phyloP scores from a whole-genome alignment of 2,888 invertebrate species.

The Phyllotreta cruciferae region DNA sequence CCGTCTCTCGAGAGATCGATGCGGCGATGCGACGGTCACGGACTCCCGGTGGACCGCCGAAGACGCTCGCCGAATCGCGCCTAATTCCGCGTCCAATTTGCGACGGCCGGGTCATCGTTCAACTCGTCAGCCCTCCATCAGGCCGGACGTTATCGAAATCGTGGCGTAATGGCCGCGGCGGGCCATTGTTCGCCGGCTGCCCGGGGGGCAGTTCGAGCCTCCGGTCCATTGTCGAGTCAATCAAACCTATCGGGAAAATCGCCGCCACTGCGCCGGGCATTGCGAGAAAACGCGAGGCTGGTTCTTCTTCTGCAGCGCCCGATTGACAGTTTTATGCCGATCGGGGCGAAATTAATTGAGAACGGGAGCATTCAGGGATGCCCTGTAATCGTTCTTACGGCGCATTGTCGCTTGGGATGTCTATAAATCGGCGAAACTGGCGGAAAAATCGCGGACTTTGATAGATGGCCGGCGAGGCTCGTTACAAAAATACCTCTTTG shows the following conservation, averaged over 20 bases:
- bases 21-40: constrained; percentile 12
- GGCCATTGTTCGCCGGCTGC: constrained; percentile 54
- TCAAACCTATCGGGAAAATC: constrained; percentile 46
- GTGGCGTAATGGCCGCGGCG: constrained; percentile 54
- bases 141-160: constrained; percentile 46
- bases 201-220: constrained; percentile 53
- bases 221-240: constrained; percentile 58
- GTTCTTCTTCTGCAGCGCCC: not conserved
- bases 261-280: constrained; percentile 34
- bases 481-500: constrained; percentile 54
- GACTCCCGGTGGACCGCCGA: constrained; percentile 28
- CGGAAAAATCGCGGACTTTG: constrained; percentile 47
- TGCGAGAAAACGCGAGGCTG: not conserved
- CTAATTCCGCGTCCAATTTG: constrained; percentile 2
- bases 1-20: constrained; percentile 47
- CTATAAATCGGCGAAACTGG: constrained; percentile 22
- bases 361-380: too few relatives aligned
- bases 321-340: constrained; percentile 9
- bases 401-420: constrained; percentile 28
- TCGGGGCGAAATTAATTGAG: constrained; percentile 6
- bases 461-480: constrained; percentile 55
- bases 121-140: constrained; percentile 54
- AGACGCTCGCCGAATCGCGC: constrained; percentile 25
- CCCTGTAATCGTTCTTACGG: constrained; percentile 51
- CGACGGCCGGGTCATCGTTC: constrained; percentile 42